These are phyloP conservation scores for Potorous gilbertii DNA, from an alignment of 2,797 vertebrate genomes.

Conservation along the genomic window DNA sequence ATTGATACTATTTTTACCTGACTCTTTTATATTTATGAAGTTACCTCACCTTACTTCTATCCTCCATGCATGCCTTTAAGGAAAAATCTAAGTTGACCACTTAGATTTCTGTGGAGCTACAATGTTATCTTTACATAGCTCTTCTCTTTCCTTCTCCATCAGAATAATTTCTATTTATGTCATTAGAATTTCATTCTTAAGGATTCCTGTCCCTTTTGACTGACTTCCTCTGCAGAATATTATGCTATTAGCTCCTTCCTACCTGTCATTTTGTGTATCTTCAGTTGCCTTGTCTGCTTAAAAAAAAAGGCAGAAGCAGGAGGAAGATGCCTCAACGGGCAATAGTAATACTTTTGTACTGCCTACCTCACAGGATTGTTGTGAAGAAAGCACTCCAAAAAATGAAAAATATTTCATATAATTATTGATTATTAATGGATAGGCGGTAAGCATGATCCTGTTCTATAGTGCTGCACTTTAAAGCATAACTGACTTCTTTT, in stretches of 20 bases:
- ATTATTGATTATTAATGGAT: neutral
- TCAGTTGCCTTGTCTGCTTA: neutral
- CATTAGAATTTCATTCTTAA: neutral
- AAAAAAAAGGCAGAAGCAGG: neutral
- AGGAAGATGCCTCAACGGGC: neutral
- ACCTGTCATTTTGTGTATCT: neutral
- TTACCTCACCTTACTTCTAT: neutral
- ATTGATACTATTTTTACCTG: neutral
- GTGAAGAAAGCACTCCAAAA: neutral
- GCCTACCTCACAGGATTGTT: neutral
- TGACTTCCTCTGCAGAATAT: neutral
- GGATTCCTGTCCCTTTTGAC: neutral
- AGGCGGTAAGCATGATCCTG: neutral
- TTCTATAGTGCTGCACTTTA: neutral
- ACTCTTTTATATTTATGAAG: neutral
- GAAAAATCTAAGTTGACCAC: neutral
- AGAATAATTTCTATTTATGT: neutral
- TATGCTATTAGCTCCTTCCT: neutral
- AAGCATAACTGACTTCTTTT: slow-evolving; percentile 59
- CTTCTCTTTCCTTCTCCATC: neutral
- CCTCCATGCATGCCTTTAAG: neutral
- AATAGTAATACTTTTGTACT: neutral
- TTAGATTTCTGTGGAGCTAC: neutral
- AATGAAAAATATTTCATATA: neutral
- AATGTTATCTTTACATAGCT: neutral